These are phyloP conservation scores for Hylyphantes graminicola DNA, from an alignment of 1,140 invertebrate genomes.

Conservation along the genomic window DNA sequence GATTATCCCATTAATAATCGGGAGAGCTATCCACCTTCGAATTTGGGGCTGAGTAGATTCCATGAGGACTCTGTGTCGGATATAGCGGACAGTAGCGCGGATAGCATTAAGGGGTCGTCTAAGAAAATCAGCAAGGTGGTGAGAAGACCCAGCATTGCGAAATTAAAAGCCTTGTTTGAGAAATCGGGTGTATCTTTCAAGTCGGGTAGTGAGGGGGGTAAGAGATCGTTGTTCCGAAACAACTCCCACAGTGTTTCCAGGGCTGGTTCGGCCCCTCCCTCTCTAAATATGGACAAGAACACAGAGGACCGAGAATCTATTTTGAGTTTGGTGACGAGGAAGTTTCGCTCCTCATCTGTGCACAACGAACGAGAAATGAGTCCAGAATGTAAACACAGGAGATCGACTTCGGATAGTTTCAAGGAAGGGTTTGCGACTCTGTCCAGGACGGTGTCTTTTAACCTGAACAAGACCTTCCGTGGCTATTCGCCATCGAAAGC, in stretches of 20 bases:
- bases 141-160: constrained; percentile 69
- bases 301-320: constrained; percentile 44
- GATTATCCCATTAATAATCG: neutral
- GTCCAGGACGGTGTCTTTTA: constrained; percentile 44
- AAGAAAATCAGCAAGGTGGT: constrained; percentile 62
- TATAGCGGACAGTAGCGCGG: neutral
- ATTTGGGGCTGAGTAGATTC: neutral
- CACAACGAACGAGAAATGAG: constrained; percentile 27
- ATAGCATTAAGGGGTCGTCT: neutral
- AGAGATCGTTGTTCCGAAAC: constrained; percentile 38
- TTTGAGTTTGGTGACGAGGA: constrained; percentile 36
- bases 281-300: constrained; percentile 44
- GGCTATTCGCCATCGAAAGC: constrained; percentile 31
- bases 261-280: constrained; percentile 54
- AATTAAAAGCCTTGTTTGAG: constrained; percentile 71
- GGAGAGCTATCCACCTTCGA: constrained; percentile 37
- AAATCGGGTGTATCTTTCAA: constrained; percentile 56
- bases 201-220: constrained; percentile 8
- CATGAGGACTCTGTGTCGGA: neutral
- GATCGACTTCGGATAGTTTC: constrained; percentile 15
- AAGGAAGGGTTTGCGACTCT: constrained; percentile 31
- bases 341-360: constrained; percentile 56
- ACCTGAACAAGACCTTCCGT: constrained; percentile 28
- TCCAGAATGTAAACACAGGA: constrained; percentile 18
- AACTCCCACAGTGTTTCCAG: constrained; percentile 53